Conservation (phyloP, 2,113 vertebrate genomes). For the Larimichthys crocea region DNA sequence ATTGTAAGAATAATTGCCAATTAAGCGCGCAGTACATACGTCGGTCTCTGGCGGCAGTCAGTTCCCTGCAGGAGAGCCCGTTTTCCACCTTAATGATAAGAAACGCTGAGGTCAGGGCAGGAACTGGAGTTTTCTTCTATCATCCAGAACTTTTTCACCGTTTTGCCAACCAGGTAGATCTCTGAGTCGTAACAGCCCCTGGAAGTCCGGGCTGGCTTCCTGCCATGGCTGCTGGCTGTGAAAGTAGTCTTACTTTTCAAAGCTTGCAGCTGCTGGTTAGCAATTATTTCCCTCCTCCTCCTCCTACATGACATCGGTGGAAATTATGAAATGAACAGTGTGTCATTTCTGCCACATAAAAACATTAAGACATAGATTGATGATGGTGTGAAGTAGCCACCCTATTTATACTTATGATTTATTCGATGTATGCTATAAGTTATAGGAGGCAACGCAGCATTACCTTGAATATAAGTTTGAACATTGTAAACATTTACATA, state of each 20-base stretch:
- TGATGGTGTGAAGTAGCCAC: no score
- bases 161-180: neutral
- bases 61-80: neutral
- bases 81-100: conserved; percentile 1
- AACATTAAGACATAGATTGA: no score
- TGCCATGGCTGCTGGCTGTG: conserved; percentile 7
- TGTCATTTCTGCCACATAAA: no score
- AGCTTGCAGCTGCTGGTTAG: conserved; percentile 11
- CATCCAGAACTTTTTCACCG: neutral
- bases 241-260: neutral
- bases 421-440: no score
- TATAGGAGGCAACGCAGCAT: no score
- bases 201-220: neutral
- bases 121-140: neutral
- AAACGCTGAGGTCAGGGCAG: neutral
- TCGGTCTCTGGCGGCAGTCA: neutral
- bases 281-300: neutral
- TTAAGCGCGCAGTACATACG: no score
- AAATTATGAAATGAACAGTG: no score
- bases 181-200: neutral
- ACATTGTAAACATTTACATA: no score
- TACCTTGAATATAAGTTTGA: no score
- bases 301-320: neutral
- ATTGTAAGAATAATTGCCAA: no score
- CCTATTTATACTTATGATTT: no score